Percentiles rank a stretch among this genome's conserved stretches.
phyloP scores from a whole-genome alignment of 2,888 invertebrate genomes.

The Crossocerus cetratus region DNA sequence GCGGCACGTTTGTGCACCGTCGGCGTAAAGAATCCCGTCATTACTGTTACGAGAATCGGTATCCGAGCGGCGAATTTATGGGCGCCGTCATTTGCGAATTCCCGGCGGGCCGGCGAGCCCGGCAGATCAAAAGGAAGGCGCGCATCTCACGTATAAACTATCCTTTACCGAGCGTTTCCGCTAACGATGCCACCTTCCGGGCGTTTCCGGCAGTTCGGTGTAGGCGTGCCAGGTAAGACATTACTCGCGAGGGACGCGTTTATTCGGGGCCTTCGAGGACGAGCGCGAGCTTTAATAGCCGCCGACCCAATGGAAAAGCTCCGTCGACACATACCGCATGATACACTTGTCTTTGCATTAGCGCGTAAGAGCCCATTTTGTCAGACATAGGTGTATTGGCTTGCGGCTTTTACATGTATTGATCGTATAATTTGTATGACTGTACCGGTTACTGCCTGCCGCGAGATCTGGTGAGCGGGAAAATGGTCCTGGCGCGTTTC shows the following conservation, averaged over 20 bases:
- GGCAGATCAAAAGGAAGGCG: background rate
- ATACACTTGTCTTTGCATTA: too few species aligned
- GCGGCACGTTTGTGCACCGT: too few species aligned
- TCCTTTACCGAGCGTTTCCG: background rate
- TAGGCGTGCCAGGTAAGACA: constrained; percentile 54
- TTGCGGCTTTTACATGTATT: too few species aligned
- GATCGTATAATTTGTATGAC: too few species aligned
- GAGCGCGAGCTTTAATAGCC: constrained; percentile 44
- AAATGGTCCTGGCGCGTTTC: background rate
- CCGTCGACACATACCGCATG: too few species aligned
- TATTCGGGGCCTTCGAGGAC: constrained; percentile 45
- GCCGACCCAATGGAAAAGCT: constrained; percentile 36
- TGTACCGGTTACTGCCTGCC: constrained; percentile 4
- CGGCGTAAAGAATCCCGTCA: too few species aligned
- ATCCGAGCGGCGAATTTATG: too few species aligned
- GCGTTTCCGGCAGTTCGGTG: background rate
- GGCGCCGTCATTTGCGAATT: too few species aligned
- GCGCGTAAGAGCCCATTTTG: too few species aligned
- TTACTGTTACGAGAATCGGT: too few species aligned
- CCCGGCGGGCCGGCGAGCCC: too few species aligned
- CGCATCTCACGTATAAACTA: background rate
- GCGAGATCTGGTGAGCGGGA: constrained; percentile 4
- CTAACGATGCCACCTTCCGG: constrained; percentile 1
- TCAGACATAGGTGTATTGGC: too few species aligned
- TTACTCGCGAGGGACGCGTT: constrained; percentile 69